Evolutionary conservation across 2,888 invertebrate species (phyloP).

Genomic region (Mystacides longicornis): DNA sequence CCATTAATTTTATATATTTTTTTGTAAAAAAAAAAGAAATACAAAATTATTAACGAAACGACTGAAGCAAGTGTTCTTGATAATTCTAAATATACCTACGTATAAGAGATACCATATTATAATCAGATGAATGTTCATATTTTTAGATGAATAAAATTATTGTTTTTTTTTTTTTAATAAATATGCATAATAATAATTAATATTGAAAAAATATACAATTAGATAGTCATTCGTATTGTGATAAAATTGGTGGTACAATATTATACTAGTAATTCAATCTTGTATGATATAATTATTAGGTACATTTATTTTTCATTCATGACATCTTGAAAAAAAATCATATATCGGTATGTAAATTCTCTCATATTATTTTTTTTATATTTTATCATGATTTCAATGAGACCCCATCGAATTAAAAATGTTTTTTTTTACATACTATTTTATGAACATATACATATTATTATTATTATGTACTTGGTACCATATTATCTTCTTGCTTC

Average conservation of each 20-base stretch:
- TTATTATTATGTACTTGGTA: too few relatives aligned
- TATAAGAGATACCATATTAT: background rate
- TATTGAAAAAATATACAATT: too few relatives aligned
- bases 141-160: too few relatives aligned
- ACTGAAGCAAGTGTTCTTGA: background rate
- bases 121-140: background rate
- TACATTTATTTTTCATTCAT: background rate
- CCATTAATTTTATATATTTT: slow-evolving; percentile 1
- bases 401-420: too few relatives aligned
- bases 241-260: too few relatives aligned
- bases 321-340: background rate
- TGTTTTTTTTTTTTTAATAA: background rate
- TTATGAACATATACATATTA: too few relatives aligned
- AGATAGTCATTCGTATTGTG: too few relatives aligned
- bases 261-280: too few relatives aligned
- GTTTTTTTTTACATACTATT: too few relatives aligned
- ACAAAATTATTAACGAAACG: background rate
- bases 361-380: background rate
- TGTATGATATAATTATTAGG: background rate
- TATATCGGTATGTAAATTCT: background rate
- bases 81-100: too few relatives aligned
- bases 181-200: background rate
- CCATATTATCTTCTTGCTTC: too few relatives aligned
- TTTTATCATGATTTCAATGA: too few relatives aligned
- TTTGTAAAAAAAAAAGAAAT: background rate